Evolutionary conservation across 2,797 vertebrate genomes (phyloP), one percentile per base, ranked within the genome.

Genomic region (Thaleichthys pacificus): DNA sequence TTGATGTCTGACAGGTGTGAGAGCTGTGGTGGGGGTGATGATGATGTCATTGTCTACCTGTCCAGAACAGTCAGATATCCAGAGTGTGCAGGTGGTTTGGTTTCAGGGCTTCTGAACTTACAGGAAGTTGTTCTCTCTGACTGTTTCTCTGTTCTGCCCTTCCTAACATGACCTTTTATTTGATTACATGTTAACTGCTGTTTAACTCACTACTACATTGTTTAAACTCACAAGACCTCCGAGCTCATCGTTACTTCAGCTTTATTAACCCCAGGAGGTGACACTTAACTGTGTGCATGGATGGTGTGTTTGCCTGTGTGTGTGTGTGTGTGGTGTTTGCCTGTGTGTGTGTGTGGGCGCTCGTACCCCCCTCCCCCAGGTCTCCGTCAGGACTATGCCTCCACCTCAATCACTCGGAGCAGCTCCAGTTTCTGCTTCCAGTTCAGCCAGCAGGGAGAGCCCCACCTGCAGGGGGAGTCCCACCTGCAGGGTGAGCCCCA

Each of bases 321-420:
- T 49, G 0, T 80, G 57, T 76, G 66, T 66, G 2, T 5, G 77
- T 83, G 35, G 5, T 35, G 11, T 14, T 3, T 47, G 77, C 83
- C 42, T 32, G n/a, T 71, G 19, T 42, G 12, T 68, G 76, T 49
- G 0, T 80, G 60, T 76, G 68, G 62, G 2, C 7, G 75, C 83
- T 51, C 26, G n/a, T 78, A 77, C 76, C 85, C 82, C 87, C 14
- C 84, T 61, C 64, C 78, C 61, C 28, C 82, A 98, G 97, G 97
- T 89, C 95, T 98, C 72, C 95, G 97, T 68, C 96, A 97, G 91
- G 96, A 97, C 87, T 96, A 95, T 77, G 96, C 95, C 90, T 95
- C 95, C 38, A 93, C 87, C 1, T 94, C 72, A 93, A 95, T 8
- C 51, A n/a, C 51, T 17, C 51, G 42, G 42, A 47, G 42, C 81